Evolutionary conservation across 2,113 vertebrate species (phyloP).

Genomic region (Hippoglossus stenolepis): DNA sequence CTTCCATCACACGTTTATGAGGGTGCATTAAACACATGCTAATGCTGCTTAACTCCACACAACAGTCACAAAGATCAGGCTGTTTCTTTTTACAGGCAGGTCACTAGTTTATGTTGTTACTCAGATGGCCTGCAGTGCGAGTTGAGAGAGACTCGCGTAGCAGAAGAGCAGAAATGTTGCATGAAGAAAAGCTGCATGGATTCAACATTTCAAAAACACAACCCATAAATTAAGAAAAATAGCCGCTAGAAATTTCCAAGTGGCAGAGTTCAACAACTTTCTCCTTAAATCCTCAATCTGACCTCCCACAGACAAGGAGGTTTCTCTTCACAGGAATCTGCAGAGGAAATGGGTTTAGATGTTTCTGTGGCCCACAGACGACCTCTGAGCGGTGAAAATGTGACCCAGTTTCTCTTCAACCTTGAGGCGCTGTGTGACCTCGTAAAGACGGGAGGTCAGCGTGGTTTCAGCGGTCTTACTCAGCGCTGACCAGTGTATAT

Average conservation of each 20-base stretch:
- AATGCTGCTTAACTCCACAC: slow-evolving; percentile 1
- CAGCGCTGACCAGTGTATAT: slow-evolving; percentile 19
- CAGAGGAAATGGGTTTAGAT: slow-evolving; percentile 10
- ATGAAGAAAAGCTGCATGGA: neutral
- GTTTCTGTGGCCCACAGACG: slow-evolving; percentile 39
- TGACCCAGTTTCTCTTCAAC: slow-evolving; percentile 62
- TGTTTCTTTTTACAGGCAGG: slow-evolving; percentile 9
- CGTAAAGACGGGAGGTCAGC: slow-evolving; percentile 46
- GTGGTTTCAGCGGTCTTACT: slow-evolving; percentile 13
- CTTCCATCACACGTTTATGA: slow-evolving; percentile 13
- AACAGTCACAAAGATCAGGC: slow-evolving; percentile 4
- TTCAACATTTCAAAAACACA: neutral
- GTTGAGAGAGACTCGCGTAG: neutral
- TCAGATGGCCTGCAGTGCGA: slow-evolving; percentile 13
- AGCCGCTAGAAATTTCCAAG: neutral
- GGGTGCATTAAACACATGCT: slow-evolving; percentile 28
- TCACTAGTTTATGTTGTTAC: slow-evolving; percentile 5
- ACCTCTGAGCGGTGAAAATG: slow-evolving; percentile 55
- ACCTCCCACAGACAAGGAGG: neutral
- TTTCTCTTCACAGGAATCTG: neutral
- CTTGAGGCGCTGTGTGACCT: slow-evolving; percentile 65
- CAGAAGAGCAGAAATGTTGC: neutral
- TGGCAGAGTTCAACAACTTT: neutral
- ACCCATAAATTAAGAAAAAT: neutral
- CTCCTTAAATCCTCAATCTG: neutral